Base-by-base conservation (phyloP, 2,888 invertebrate genomes). In the Acanthosepion esculentum region DNA sequence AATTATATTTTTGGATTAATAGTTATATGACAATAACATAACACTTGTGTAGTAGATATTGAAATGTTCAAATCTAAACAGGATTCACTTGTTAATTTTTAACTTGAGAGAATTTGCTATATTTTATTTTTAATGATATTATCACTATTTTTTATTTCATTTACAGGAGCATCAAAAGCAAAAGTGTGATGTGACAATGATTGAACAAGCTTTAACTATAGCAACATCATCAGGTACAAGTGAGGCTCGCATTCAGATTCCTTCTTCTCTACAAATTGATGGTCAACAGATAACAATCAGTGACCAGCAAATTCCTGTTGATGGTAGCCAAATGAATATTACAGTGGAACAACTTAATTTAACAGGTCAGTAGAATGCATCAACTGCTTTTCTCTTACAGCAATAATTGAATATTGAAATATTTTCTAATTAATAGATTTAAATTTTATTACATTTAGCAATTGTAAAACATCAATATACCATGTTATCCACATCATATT, bases 141-240 rank as follows among this genome's bases (percentile, higher is more conserved):
- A 3, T 41, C 41, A 41, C 41, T 41, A 50, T 26, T 6, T 64
- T 91, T 94, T 53, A 29, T 93, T 50, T n/a, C 26, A 48, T 41
- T 95, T 95, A 78, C 96, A 97, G 96, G 97, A 97, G 92, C 97
- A 97, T 95, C 96, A 96, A 95, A 95, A 95, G 94, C 96, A 96
- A 53, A 96, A 96, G 94, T 97, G 97, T 95, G 97, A 97, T 94
- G 95, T 96, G 94, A 96, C 96, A 95, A 96, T 97, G 96, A 96
- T 97, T 55, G 97, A 97, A 94, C 97, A 97, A 95, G 96, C 97
- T 0, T 95, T 97, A 78, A 96, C 96, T 33, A 96, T 97, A 55
- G 96, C 96, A 18, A 96, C 96, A 8, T 96, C 96, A 48, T 95
- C 95, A 41, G 96, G 96, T 12, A 96, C 96, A 10, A 96, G 96